A percentile compares a stretch with the other conserved stretches of the same genome.
Conservation (phyloP, 2,797 vertebrate genomes). For the Chloroceryle amazona region DNA sequence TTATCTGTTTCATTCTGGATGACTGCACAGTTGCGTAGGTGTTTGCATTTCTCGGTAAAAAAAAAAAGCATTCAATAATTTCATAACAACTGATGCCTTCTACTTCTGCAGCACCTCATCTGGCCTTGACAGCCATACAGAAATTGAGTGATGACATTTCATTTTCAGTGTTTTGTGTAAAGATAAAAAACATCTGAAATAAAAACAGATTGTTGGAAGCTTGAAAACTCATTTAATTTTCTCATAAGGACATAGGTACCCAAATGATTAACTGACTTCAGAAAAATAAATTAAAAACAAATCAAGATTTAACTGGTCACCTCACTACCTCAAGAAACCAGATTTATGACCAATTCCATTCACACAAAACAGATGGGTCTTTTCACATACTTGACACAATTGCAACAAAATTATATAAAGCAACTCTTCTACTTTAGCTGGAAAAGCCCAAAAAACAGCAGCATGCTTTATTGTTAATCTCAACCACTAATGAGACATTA, state of each 20-base stretch:
- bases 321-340: background rate
- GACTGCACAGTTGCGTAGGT: background rate
- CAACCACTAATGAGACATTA: background rate
- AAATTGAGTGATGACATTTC: background rate
- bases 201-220: background rate
- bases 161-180: background rate
- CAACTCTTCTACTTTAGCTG: background rate
- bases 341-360: background rate
- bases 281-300: background rate
- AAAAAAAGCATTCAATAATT: background rate
- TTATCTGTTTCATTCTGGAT: background rate
- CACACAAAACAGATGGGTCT: background rate
- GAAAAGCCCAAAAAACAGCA: background rate
- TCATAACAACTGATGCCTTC: background rate
- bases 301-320: background rate
- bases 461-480: background rate
- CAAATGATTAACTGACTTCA: background rate
- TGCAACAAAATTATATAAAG: background rate
- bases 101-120: background rate
- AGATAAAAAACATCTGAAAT: background rate
- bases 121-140: background rate
- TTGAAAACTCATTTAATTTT: conserved; percentile 9
- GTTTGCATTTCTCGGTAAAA: background rate
- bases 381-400: background rate
- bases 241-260: background rate